Base-by-base conservation (phyloP, 2,113 vertebrate genomes). In the Strix uralensis region DNA sequence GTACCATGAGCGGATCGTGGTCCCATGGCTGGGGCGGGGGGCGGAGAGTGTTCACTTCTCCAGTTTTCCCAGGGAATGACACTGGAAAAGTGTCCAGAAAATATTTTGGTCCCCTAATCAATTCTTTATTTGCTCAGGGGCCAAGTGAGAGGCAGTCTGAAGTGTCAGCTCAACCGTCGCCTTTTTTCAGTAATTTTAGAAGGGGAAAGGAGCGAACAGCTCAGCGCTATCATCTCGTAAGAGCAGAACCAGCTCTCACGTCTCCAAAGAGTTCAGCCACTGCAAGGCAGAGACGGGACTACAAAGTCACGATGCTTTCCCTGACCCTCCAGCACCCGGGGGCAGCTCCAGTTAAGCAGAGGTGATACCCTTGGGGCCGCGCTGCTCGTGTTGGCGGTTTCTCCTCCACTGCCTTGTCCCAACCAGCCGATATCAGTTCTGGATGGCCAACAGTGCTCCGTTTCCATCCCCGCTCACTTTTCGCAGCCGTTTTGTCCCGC, bases 361-460 rank as follows among this genome's bases (percentile, higher is more conserved):
- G 30, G 23, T 18, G 17, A n/a, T 13, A 15, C 52, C 11, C 52
- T 16, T 16, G 42, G 36, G 17, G 52, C 47, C 8, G 55, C 1
- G 4, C 72, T 5, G 16, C 1, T 13, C 21, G 0, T 0, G 3
- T 8, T 2, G 25, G 20, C 52, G 10, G 30, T 3, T 38, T 7
- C 75, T n/a, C 16, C 69, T 4, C 69, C 7, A 4, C 40, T 11
- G 30, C 30, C 54, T 61, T 0, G 4, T 27, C 86, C 54, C 69
- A 19, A 55, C 32, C 55, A 4, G 23, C 62, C 23, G 11, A 7
- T 1, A 2, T 4, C 11, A 46, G 42, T 6, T 21, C 36, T 3
- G 4, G 11, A 4, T 22, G 44, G 2, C 21, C 29, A 3, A 5
- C 0, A 7, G 15, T 0, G 13, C 6, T 4, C 21, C 29, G 0